phyloP scores from a whole-genome alignment of 1,140 invertebrate species.

The Sarcophaga bullata region DNA sequence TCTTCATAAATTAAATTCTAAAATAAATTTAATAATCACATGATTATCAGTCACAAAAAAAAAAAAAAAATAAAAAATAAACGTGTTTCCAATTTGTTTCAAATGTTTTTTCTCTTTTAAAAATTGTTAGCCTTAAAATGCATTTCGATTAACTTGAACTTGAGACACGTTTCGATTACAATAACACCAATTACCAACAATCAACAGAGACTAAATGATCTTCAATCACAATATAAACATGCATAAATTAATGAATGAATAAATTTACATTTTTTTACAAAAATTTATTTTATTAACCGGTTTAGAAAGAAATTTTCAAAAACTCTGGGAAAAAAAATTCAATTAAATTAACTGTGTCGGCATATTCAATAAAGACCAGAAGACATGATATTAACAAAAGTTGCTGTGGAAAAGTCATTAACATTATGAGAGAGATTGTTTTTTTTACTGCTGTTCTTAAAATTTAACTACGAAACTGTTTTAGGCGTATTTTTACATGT shows the following conservation, averaged over 20 bases:
- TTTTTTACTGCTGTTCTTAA: too few species aligned
- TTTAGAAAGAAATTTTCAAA: neutral
- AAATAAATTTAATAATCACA: neutral
- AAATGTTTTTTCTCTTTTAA: neutral
- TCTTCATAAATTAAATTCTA: neutral
- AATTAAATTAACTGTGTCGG: too few species aligned
- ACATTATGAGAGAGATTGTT: too few species aligned
- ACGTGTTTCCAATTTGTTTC: slow-evolving; percentile 3
- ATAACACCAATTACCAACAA: neutral
- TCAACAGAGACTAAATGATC: neutral
- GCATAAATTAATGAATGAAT: too few species aligned
- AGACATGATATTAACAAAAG: too few species aligned
- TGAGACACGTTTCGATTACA: slow-evolving; percentile 20
- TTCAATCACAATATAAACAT: too few species aligned
- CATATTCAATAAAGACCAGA: too few species aligned
- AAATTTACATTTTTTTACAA: neutral
- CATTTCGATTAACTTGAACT: slow-evolving; percentile 33
- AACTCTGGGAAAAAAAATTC: too few species aligned
- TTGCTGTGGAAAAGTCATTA: too few species aligned
- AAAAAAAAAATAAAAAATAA: neutral
- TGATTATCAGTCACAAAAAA: neutral
- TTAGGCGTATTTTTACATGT: too few species aligned
- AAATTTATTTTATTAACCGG: neutral
- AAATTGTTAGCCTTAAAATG: neutral
- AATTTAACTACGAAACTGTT: too few species aligned